Percentiles rank a stretch among this genome's conserved stretches.
Evolutionary conservation across 2,113 vertebrate species (phyloP).

Genomic region (Proterorhinus semilunaris): DNA sequence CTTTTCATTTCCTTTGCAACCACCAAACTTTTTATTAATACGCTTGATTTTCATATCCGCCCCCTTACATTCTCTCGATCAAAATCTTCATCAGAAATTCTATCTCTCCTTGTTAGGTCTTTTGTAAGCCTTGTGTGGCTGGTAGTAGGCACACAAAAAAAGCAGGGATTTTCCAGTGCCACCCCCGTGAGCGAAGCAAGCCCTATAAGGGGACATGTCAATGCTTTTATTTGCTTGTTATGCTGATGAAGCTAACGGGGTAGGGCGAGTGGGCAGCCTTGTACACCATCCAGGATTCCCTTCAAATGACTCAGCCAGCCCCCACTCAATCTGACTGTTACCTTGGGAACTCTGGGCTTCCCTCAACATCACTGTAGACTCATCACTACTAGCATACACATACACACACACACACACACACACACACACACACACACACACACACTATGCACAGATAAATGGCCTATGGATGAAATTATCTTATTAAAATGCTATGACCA

Average conservation of each 20-base stretch:
- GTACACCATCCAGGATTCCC: constrained; percentile 82
- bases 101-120: constrained; percentile 34
- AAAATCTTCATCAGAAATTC: constrained; percentile 37
- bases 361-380: constrained; percentile 67
- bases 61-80: constrained; percentile 38
- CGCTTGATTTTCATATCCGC: constrained; percentile 43
- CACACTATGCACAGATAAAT: constrained; percentile 18
- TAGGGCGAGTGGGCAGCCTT: constrained; percentile 78
- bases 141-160: constrained; percentile 48
- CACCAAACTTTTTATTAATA: constrained; percentile 49
- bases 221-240: constrained; percentile 74
- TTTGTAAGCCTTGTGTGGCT: constrained; percentile 40
- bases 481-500: constrained; percentile 36
- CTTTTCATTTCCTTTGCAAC: constrained; percentile 57
- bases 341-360: constrained; percentile 82
- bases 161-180: constrained; percentile 70
- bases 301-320: constrained; percentile 81
- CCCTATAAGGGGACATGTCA: constrained; percentile 75
- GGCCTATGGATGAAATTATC: constrained; percentile 33
- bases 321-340: constrained; percentile 77
- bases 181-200: constrained; percentile 75
- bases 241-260: constrained; percentile 76
- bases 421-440: constrained; percentile 30
- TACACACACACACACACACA: constrained; percentile 24
- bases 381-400: constrained; percentile 49